A percentile compares a stretch with the other conserved stretches of the same genome.
Conservation (phyloP, 2,113 vertebrate genomes). For the Cryptoleucopteryx plumbea region DNA sequence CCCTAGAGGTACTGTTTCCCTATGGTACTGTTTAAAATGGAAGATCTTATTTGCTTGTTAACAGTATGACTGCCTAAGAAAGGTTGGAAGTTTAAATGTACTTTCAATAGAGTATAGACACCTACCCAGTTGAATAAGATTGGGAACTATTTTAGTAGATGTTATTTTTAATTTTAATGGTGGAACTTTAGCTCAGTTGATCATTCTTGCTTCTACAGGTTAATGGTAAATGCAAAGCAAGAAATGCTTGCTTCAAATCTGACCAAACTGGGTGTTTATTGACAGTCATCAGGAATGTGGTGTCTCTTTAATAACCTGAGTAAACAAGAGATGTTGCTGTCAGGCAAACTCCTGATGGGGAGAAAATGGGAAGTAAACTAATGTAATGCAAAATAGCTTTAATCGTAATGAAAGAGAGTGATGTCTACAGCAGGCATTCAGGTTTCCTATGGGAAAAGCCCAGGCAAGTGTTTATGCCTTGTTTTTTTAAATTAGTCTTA, state of each 20-base stretch:
- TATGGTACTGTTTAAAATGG: neutral
- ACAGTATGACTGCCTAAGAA: neutral
- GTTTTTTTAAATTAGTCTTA: neutral
- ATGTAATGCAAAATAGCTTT: neutral
- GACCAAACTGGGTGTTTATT: neutral
- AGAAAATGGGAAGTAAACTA: neutral
- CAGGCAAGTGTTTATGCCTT: neutral
- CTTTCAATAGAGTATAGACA: neutral
- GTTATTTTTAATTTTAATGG: neutral
- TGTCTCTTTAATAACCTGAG: neutral
- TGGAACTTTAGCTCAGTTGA: neutral
- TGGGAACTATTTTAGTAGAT: neutral
- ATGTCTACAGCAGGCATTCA: neutral
- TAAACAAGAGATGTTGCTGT: neutral
- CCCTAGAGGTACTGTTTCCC: neutral
- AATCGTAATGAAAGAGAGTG: neutral
- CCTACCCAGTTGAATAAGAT: neutral
- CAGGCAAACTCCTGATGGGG: neutral
- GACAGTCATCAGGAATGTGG: neutral
- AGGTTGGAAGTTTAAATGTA: neutral
- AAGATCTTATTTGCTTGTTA: neutral
- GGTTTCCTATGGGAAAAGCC: neutral
- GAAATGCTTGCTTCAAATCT: neutral
- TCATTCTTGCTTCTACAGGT: neutral
- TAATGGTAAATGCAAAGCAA: neutral